Conservation (phyloP, 1,140 invertebrate species). For the Aphidius gifuensis region DNA sequence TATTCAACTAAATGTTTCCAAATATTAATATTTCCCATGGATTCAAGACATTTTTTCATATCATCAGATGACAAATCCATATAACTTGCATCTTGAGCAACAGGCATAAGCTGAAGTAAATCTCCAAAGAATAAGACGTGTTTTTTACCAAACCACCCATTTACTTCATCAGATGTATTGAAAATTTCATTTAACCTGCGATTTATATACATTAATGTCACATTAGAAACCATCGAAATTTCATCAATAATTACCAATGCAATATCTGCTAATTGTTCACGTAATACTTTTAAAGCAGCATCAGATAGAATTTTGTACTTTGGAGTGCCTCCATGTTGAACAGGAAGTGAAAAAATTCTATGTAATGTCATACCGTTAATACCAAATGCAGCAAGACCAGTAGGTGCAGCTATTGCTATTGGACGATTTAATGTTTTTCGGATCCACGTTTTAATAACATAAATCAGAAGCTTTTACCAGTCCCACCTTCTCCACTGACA, state of each 20-base stretch:
- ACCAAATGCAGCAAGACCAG: constrained; percentile 31
- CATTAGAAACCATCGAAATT: no score
- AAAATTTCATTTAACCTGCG: no score
- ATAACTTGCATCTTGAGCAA: constrained; percentile 33
- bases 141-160: no score
- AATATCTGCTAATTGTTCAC: no score
- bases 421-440: constrained; percentile 22
- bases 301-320: no score
- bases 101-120: constrained; percentile 40
- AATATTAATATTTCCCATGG: constrained; percentile 26
- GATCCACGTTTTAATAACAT: constrained; percentile 22
- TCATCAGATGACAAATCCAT: constrained; percentile 24
- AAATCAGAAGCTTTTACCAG: constrained; percentile 31
- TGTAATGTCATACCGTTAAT: no score
- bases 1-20: constrained; percentile 29
- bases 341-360: no score
- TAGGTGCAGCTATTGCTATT: constrained; percentile 34
- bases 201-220: no score
- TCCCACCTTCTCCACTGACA: constrained; percentile 28
- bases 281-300: no score
- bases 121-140: constrained; percentile 14
- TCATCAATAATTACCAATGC: no score
- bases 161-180: constrained; percentile 29
- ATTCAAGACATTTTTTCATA: constrained; percentile 28
- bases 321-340: no score